phyloP scores from a whole-genome alignment of 2,113 vertebrate genomes.

The Boulengeromyrus knoepffleri region DNA sequence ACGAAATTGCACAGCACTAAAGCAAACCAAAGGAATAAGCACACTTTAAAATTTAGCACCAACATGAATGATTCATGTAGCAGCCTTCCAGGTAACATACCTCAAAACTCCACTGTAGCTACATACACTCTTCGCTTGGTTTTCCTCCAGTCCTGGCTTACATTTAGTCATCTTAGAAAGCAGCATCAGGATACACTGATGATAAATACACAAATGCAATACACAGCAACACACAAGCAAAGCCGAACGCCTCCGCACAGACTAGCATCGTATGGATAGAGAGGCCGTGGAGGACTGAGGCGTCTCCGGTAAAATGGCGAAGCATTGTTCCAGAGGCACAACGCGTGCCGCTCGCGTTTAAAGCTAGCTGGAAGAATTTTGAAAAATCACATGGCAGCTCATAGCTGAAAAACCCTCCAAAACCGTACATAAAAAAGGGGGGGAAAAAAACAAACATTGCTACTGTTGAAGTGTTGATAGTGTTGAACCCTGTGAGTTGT shows the following conservation, averaged over 20 bases:
- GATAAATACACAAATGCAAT: constrained; percentile 23
- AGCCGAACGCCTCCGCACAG: not conserved
- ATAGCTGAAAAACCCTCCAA: not conserved
- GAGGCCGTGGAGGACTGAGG: not conserved
- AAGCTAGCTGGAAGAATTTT: constrained; percentile 15
- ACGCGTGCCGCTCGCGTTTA: constrained; percentile 4
- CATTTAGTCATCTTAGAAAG: constrained; percentile 15
- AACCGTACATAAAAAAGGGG: not conserved
- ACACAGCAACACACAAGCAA: constrained; percentile 23
- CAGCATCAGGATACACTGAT: constrained; percentile 22
- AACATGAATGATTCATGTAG: constrained; percentile 41
- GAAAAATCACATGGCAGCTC: not conserved
- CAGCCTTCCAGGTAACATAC: constrained; percentile 38
- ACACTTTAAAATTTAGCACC: constrained; percentile 59
- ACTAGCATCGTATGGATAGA: not conserved
- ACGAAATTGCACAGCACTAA: constrained; percentile 54
- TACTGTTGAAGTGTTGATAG: constrained; percentile 11
- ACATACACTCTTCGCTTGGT: not conserved
- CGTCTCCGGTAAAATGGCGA: constrained; percentile 4
- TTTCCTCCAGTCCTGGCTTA: constrained; percentile 3
- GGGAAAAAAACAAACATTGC: not conserved
- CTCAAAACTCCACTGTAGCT: constrained; percentile 25
- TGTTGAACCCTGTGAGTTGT: not conserved
- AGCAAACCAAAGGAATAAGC: constrained; percentile 50
- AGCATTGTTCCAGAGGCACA: not conserved